phyloP scores from a whole-genome alignment of 1,140 invertebrate species.

The Solenopsis fugax region DNA sequence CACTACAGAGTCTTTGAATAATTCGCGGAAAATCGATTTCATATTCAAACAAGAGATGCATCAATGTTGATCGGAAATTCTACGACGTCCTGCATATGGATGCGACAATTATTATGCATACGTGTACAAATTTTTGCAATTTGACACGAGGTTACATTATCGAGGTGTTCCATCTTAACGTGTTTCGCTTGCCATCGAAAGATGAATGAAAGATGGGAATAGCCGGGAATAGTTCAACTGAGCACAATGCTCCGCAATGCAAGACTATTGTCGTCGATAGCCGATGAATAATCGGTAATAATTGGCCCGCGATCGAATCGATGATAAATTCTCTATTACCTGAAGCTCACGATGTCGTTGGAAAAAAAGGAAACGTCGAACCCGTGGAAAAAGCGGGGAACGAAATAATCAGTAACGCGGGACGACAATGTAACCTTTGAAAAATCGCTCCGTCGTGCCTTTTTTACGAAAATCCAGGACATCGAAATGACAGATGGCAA shows the following conservation, averaged over 20 bases:
- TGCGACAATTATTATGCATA: not conserved
- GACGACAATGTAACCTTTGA: constrained; percentile 13
- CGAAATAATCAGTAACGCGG: constrained; percentile 34
- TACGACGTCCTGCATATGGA: not conserved
- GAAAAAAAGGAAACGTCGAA: not conserved
- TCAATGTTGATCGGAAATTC: not conserved
- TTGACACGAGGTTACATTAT: not conserved
- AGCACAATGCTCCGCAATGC: constrained; percentile 22
- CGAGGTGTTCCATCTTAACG: too few species aligned
- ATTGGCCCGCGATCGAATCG: constrained; percentile 33
- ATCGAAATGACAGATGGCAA: constrained; percentile 47
- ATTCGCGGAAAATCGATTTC: constrained; percentile 6
- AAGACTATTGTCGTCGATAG: constrained; percentile 33
- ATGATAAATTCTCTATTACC: constrained; percentile 46
- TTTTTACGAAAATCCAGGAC: constrained; percentile 5
- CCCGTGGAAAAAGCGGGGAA: not conserved
- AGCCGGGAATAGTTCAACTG: not conserved
- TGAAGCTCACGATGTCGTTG: not conserved
- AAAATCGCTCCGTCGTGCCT: constrained; percentile 20
- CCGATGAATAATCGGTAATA: constrained; percentile 33
- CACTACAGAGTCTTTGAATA: not conserved
- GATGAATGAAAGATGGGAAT: constrained; percentile 16
- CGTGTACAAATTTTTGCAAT: not conserved
- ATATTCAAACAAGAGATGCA: not conserved
- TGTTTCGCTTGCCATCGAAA: not conserved